Evolutionary conservation across 2,113 vertebrate species (phyloP), one percentile per base, ranked within the genome.

Genomic region (Accipiter virgatus): DNA sequence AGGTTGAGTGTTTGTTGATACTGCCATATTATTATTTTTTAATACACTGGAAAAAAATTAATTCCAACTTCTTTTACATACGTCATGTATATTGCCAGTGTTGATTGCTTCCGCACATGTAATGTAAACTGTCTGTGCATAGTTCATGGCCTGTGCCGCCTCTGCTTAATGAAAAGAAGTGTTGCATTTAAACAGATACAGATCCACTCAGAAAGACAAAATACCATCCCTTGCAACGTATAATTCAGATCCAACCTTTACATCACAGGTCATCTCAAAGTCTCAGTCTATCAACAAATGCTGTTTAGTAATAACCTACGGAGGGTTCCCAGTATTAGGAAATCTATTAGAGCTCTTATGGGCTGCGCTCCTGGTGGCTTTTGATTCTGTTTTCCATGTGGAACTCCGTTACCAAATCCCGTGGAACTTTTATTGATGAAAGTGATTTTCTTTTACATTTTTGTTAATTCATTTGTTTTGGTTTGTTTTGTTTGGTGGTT

Each of bases 101-200:
- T 96, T 98, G 98, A 97, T 98, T 97, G 96, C 97, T 98, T 98
- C 98, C 97, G 97, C 95, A 75, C 93, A 95, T 95, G 95, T 97
- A 94, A 88, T 90, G 97, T 97, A 94, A 96, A 97, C 96, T 95
- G 92, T 91, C 93, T 96, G 94, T 90, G 61, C 94, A 89, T 91
- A 96, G 96, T 97, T 98, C 97, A 96, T 90, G 86, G 95, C 96
- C 96, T 93, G 95, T 43, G 96, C 90, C 79, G 82, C 70, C 81
- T 93, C 93, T 96, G 85, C 89, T 86, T 79, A 97, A 97, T 97
- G 97, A 97, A 96, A 97, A 97, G 97, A 95, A 95, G 94, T 89
- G 85, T 66, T 98, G 97, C 97, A 97, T 96, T 98, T 96, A 97
- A 97, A 95, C 88, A 94, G 95, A 96, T 96, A 96, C 96, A 97